A percentile compares a stretch with the other conserved stretches of the same genome.
phyloP scores from a whole-genome alignment of 1,140 invertebrate species.

The Maniola jurtina region DNA sequence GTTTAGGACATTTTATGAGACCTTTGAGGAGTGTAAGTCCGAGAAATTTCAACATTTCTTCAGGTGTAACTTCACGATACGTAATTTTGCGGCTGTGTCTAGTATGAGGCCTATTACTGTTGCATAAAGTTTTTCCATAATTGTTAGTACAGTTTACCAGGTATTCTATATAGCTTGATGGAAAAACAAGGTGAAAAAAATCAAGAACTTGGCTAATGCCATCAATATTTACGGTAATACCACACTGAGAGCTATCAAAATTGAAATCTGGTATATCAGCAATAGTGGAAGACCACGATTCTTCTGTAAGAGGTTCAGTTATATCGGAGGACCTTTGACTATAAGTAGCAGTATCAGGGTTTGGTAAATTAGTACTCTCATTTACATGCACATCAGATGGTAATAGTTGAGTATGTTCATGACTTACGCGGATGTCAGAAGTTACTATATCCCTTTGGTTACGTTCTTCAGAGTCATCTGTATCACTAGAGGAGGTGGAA shows the following conservation, averaged over 20 bases:
- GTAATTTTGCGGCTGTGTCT: slow-evolving; percentile 20
- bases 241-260: slow-evolving; percentile 28
- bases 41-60: slow-evolving; percentile 44
- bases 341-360: slow-evolving; percentile 3
- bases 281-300: slow-evolving; percentile 2
- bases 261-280: slow-evolving; percentile 32
- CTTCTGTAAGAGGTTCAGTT: neutral
- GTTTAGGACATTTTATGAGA: slow-evolving; percentile 37
- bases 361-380: too few relatives aligned
- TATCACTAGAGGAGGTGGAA: slow-evolving; percentile 25
- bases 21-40: slow-evolving; percentile 39
- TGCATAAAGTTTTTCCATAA: slow-evolving; percentile 28
- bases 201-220: slow-evolving; percentile 22
- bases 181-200: slow-evolving; percentile 35
- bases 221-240: slow-evolving; percentile 31
- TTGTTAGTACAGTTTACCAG: neutral
- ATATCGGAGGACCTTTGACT: slow-evolving; percentile 12
- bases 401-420: too few relatives aligned
- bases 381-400: too few relatives aligned
- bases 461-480: slow-evolving; percentile 20
- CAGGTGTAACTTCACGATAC: slow-evolving; percentile 9
- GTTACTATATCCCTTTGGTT: slow-evolving; percentile 7
- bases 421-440: neutral
- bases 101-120: slow-evolving; percentile 31
- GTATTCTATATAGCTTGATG: slow-evolving; percentile 12